Percentiles rank a stretch among this genome's conserved stretches.
Conservation (phyloP, 2,113 vertebrate genomes). For the Cercocebus atys region DNA sequence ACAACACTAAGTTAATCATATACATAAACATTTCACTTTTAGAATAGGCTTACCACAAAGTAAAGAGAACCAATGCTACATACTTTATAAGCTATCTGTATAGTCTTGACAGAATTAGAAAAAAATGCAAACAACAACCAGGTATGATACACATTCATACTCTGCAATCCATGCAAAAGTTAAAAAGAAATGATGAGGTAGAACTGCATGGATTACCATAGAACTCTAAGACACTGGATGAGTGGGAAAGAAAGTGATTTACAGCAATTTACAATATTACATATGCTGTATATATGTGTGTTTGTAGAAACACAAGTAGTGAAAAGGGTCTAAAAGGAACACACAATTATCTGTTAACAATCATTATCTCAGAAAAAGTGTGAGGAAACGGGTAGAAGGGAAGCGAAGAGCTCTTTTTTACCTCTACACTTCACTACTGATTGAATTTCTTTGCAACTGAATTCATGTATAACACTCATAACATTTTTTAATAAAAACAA, state of each 20-base stretch:
- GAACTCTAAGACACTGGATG: neutral
- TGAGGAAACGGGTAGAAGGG: neutral
- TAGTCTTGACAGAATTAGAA: neutral
- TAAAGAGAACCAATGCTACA: slow-evolving; percentile 17
- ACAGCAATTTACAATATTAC: neutral
- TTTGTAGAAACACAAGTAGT: neutral
- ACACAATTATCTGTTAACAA: neutral
- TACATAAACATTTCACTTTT: neutral
- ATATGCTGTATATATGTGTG: neutral
- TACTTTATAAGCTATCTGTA: neutral
- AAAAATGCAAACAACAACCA: neutral
- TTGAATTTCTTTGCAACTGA: neutral
- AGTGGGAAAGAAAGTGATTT: neutral
- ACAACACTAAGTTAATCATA: slow-evolving; percentile 7
- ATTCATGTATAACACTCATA: neutral
- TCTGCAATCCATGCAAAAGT: neutral
- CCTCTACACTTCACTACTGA: neutral
- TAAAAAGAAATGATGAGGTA: neutral
- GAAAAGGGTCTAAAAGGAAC: neutral
- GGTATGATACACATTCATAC: neutral
- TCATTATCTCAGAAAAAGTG: neutral
- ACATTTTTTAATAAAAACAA: neutral
- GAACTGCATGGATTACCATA: neutral
- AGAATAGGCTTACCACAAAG: slow-evolving; percentile 24
- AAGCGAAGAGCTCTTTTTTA: neutral